Percentiles rank a stretch among this genome's conserved stretches.
Evolutionary conservation across 53 echinoderm and acorn worm genomes (phyloP).

Genomic region (Temnopleurus reevesii): DNA sequence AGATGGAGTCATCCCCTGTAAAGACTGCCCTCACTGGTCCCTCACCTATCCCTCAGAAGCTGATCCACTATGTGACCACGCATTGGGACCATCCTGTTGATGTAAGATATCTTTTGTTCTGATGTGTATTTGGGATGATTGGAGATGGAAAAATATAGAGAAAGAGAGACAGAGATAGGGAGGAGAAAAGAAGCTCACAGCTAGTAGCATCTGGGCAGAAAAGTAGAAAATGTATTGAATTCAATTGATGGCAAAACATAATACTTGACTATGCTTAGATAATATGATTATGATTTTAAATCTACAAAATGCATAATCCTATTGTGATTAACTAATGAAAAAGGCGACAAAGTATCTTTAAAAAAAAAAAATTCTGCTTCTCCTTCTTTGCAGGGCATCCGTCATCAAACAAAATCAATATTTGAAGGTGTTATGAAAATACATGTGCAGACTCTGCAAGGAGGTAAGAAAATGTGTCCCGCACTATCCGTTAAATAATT

Average conservation of each 20-base stretch:
- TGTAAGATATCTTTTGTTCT: slow-evolving; percentile 61
- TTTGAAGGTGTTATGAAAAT: slow-evolving; percentile 84
- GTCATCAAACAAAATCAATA: slow-evolving; percentile 84
- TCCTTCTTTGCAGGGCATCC: slow-evolving; percentile 68
- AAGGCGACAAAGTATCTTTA: too few species aligned
- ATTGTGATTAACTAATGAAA: too few species aligned
- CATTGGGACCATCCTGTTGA: slow-evolving; percentile 93
- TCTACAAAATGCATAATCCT: too few species aligned
- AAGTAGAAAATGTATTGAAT: too few species aligned
- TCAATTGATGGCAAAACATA: too few species aligned
- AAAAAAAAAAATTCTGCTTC: too few species aligned
- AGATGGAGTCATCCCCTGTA: background rate
- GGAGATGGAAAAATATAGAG: too few species aligned
- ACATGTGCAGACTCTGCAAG: slow-evolving; percentile 33
- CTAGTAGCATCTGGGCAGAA: too few species aligned
- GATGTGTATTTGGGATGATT: background rate
- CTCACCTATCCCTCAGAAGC: slow-evolving; percentile 60
- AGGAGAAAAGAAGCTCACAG: too few species aligned
- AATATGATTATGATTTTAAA: too few species aligned
- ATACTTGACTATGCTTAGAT: too few species aligned
- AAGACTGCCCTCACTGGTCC: slow-evolving; percentile 52
- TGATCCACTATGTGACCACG: slow-evolving; percentile 78
- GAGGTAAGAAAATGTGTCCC: slow-evolving; percentile 37
- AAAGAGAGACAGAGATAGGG: background rate
- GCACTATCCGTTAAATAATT: too few species aligned